phyloP scores from a whole-genome alignment of 2,113 vertebrate species.

The Parus major region DNA sequence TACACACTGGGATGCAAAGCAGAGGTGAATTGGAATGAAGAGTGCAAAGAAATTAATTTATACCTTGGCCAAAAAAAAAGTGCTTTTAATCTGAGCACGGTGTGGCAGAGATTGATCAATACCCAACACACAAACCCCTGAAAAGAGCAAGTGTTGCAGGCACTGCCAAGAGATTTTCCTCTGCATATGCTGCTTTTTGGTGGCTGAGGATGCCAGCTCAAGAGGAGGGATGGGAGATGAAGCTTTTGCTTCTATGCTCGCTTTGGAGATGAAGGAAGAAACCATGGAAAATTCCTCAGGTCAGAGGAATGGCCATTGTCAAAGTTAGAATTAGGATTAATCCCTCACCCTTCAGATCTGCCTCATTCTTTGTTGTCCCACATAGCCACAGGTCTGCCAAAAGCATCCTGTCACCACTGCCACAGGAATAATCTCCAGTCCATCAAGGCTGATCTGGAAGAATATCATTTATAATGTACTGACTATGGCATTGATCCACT shows the following conservation, averaged over 20 bases:
- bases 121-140: not conserved
- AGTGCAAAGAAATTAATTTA: not conserved
- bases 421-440: not conserved
- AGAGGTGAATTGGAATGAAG: not conserved
- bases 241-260: not conserved
- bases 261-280: not conserved
- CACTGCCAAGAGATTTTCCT: not conserved
- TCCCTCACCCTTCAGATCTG: not conserved
- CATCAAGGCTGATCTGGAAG: not conserved
- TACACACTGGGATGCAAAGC: not conserved
- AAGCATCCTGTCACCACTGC: not conserved
- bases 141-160: not conserved
- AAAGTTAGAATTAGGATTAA: not conserved
- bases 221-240: not conserved
- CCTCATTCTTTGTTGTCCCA: not conserved
- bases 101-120: fast-evolving
- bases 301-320: not conserved
- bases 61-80: fast-evolving
- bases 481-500: too few species aligned
- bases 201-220: not conserved
- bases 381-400: not conserved
- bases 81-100: not conserved
- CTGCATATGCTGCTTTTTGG: not conserved
- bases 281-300: not conserved
- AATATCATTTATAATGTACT: not conserved